Evolutionary conservation across 35 echinoderm and acorn worm species (phyloP), one percentile per base, ranked within the genome.

Genomic region (Holothuria glaberrima): DNA sequence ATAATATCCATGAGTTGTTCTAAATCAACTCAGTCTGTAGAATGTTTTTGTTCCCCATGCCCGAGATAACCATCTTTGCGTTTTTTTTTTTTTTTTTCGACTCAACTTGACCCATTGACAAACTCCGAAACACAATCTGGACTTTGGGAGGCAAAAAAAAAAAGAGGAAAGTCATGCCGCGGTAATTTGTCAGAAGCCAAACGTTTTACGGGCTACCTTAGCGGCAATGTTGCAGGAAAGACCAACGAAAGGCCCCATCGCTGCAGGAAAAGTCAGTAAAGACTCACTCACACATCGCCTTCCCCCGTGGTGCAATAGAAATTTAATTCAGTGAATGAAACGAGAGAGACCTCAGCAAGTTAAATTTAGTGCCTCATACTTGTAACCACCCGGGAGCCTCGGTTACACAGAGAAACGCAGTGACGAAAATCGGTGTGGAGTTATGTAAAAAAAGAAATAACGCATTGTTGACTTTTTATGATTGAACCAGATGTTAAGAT

Each of bases 181-280:
- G 74, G 41, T 78, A 78, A 78, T 78, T 78, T 78, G 74, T 78
- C 74, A 78, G 44, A 78, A 78, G 9, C 74, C 38, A 48, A 78
- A 78, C 35, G 20, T 78, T 78, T 78, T 48, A 9, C 3, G 50
- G 50, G 50, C 50, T 54, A 54, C 50, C 50, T 54, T 9, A 54
- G 50, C 50, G 12, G 50, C 50, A 54, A 54, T 54, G 50, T 17
- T 54, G 13, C 16, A 54, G 1, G 50, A 17, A 54, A 54, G 50
- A 54, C 50, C 50, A 54, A 14, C 50, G 50, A 78, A 35, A 44
- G 16, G 38, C 20, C 74, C 36, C 5, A 78, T n/a, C 74, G 44
- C 74, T 45, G 44, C 74, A 6, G 35, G 66, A 48, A 4, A 48
- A 78, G 50, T 50, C 33, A 26, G 74, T 41, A 38, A n/a, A 27